These are phyloP conservation scores for Luscinia luscinia DNA, from an alignment of 2,797 vertebrate species.

Conservation along the genomic window DNA sequence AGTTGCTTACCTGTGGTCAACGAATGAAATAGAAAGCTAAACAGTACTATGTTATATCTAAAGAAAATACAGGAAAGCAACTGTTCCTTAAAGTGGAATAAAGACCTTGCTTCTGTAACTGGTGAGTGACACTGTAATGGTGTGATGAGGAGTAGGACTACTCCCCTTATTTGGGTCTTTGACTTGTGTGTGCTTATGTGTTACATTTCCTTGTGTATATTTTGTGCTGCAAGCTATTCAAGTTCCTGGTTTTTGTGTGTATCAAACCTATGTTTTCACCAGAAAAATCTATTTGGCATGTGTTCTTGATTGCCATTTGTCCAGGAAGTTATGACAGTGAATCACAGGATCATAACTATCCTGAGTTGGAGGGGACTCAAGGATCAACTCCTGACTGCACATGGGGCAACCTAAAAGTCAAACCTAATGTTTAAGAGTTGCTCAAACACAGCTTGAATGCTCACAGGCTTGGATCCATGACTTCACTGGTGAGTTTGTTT, in stretches of 20 bases:
- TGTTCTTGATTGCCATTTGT: not conserved
- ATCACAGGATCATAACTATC: not conserved
- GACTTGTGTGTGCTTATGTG: not conserved
- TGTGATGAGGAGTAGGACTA: not conserved
- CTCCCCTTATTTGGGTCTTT: not conserved
- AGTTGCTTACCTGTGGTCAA: not conserved
- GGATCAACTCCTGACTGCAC: not conserved
- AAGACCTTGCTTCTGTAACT: slow-evolving; percentile 27
- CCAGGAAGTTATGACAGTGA: not conserved
- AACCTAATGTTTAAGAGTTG: not conserved
- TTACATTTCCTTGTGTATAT: not conserved
- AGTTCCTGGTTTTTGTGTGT: not conserved
- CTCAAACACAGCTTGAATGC: not conserved
- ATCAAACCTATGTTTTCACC: not conserved
- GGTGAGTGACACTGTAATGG: not conserved
- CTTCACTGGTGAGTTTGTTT: not conserved
- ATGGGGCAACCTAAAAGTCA: not conserved
- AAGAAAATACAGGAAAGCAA: slow-evolving; percentile 30
- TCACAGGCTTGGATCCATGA: not conserved
- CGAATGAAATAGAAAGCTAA: not conserved
- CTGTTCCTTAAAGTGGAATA: not conserved
- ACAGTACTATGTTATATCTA: slow-evolving; percentile 25
- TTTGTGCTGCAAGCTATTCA: not conserved
- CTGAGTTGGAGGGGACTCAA: not conserved
- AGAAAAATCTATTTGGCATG: not conserved